Evolutionary conservation across 2,797 vertebrate species (phyloP), one percentile per base, ranked within the genome.

Genomic region (Sciurus vulgaris): DNA sequence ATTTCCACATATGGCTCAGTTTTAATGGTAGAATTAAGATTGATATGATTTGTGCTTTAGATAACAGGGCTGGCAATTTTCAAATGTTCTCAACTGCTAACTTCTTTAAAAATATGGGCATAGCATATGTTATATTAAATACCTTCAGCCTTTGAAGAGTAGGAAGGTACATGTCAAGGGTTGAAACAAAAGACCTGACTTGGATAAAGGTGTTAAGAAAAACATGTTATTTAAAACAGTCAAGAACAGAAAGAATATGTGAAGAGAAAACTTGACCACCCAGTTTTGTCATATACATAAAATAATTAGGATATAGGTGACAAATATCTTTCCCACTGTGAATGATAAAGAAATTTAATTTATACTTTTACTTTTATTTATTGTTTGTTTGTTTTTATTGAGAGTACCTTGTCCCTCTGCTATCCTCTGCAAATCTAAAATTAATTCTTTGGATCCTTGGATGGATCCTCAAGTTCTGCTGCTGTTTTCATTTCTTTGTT

Each of bases 371-470:
- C 28, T 59, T 77, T 95, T 90, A 85, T 79, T 93, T 91, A 85
- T 28, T 56, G 6, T 7, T 5, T 54, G 20, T 49, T 49, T 49
- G 13, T 54, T 54, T 54, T 54, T 54, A 54, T 18, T 18, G 20
- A 54, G 15, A 79, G 2, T 2, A 59, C 2, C 24, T 93, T 85
- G 26, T 51, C 44, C 14, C 14, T 94, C 14, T 63, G 35, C 56
- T 93, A 38, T 91, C 59, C 72, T 49, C 51, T 78, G 14, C 7
- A 41, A 44, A 79, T 59, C 17, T 89, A 72, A 90, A 96, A 96
- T 95, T n/a, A 87, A 38, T 56, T 7, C 15, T 18, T 41, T 78
- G 35, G 20, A 78, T 26, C 61, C 20, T 87, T 74, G 59, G 22
- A 18, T 54, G 35, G 12, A 47, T 79, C 91, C 44, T 92, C 33